Base-by-base conservation (phyloP, 2,888 invertebrate species). In the Gryllus longicercus region DNA sequence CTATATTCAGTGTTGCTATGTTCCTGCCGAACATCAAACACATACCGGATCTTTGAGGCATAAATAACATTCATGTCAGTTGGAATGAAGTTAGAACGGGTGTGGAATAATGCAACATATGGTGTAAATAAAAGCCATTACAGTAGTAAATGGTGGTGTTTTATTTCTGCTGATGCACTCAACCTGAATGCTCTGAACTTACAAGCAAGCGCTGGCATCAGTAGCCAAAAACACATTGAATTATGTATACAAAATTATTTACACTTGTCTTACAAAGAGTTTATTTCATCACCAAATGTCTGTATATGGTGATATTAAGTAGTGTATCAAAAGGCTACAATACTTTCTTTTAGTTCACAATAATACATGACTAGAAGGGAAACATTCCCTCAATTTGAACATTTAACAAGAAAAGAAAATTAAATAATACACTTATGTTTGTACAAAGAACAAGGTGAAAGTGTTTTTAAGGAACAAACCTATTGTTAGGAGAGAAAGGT, bases 361-460 rank as follows among this genome's bases (percentile, higher is more conserved):
- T 63, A 63, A 18, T 63, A 63, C 63, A 63, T 63, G 63, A 63
- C 63, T 63, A 63, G 63, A 63, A 63, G 63, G 63, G n/a, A 63
- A 63, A 63, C n/a, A 4, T 18, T 63, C n/a, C 63, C 63, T 63
- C n/a, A 63, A 63, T 63, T 63, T 63, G 63, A 38, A 38, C 38
- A 38, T 38, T 38, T 38, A 38, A 38, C 63, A 63, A 63, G 16
- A 63, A 63, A 63, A 63, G 63, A 63, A 11, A 18, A 63, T 4
- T 5, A 63, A 63, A 63, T 63, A 14, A 38, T 38, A 38, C 38
- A 38, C 38, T 38, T 38, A 38, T 8, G 38, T 38, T 38, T 38
- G 38, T 38, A 38, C 38, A 38, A 38, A 38, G 38, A 38, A 38
- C 38, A 38, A 38, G 38, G 38, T 38, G 1, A 38, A 38, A 8